Percentiles rank a stretch among this genome's conserved stretches.
Conservation (phyloP, 2,888 invertebrate species). For the Eurois occulta region DNA sequence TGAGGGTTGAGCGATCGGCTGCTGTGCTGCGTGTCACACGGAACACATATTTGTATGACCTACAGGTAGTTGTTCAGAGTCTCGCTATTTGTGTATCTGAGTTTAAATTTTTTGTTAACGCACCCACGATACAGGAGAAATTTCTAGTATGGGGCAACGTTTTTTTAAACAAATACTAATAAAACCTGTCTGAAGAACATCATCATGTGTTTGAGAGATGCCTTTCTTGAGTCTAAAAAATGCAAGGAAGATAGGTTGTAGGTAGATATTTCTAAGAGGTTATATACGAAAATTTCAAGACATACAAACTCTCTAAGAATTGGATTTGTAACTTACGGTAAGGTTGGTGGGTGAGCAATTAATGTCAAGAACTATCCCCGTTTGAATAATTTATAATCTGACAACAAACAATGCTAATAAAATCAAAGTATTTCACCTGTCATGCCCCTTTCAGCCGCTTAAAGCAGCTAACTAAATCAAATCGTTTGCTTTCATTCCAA, state of each 20-base stretch:
- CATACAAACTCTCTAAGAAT: background rate
- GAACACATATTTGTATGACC: background rate
- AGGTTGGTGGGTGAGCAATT: background rate
- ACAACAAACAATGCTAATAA: constrained; percentile 1
- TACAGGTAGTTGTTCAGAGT: background rate
- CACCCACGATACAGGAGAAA: too few relatives aligned
- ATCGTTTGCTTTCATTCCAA: constrained; percentile 8
- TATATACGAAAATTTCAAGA: background rate
- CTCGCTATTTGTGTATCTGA: background rate
- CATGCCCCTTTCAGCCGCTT: background rate
- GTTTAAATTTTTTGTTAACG: too few relatives aligned
- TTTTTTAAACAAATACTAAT: too few relatives aligned
- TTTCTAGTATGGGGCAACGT: too few relatives aligned
- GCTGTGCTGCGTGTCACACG: too few relatives aligned
- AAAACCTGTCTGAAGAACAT: background rate
- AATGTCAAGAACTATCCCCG: background rate
- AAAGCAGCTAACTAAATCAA: background rate
- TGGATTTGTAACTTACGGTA: background rate
- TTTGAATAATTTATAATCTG: constrained; percentile 11
- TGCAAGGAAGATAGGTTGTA: background rate
- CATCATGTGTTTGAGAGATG: background rate
- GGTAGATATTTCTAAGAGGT: background rate
- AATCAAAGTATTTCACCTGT: constrained; percentile 16
- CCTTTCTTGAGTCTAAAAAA: background rate
- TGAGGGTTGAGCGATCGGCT: too few relatives aligned